Conservation (phyloP, 2,888 invertebrate species). For the Linyphia triangularis region DNA sequence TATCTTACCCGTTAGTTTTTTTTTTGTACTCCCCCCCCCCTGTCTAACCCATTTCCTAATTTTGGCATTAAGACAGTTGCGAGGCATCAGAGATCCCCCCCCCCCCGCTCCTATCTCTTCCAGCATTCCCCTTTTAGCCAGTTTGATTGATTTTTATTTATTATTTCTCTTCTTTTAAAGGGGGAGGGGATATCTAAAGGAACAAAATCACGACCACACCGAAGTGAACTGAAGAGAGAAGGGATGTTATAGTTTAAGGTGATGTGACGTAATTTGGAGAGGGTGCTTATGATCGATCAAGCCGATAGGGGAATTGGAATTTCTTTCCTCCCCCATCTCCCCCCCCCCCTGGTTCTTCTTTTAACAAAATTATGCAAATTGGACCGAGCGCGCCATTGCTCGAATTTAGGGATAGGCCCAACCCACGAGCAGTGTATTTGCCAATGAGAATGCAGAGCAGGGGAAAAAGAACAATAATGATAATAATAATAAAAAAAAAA, state of each 20-base stretch:
- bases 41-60: slow-evolving; percentile 74
- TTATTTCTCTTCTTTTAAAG: slow-evolving; percentile 1
- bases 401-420: slow-evolving; percentile 51
- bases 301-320: slow-evolving; percentile 40
- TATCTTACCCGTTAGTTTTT: background rate
- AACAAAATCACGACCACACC: slow-evolving; percentile 48
- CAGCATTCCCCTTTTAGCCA: slow-evolving; percentile 33
- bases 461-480: slow-evolving; percentile 5
- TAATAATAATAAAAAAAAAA: background rate
- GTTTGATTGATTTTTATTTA: slow-evolving; percentile 70
- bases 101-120: background rate
- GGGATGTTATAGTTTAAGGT: slow-evolving; percentile 74
- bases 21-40: slow-evolving; percentile 46
- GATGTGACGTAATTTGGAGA: slow-evolving; percentile 74
- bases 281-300: slow-evolving; percentile 74
- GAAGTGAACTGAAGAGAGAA: slow-evolving; percentile 35
- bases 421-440: slow-evolving; percentile 59
- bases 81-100: slow-evolving; percentile 54
- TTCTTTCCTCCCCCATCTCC: slow-evolving; percentile 6
- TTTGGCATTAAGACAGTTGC: slow-evolving; percentile 74
- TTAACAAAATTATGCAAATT: slow-evolving; percentile 75
- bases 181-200: background rate
- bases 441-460: slow-evolving; percentile 59
- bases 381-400: slow-evolving; percentile 67
- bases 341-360: slow-evolving; percentile 26